Conservation (phyloP, 1,140 invertebrate genomes). For the Zaprionus vittiger region DNA sequence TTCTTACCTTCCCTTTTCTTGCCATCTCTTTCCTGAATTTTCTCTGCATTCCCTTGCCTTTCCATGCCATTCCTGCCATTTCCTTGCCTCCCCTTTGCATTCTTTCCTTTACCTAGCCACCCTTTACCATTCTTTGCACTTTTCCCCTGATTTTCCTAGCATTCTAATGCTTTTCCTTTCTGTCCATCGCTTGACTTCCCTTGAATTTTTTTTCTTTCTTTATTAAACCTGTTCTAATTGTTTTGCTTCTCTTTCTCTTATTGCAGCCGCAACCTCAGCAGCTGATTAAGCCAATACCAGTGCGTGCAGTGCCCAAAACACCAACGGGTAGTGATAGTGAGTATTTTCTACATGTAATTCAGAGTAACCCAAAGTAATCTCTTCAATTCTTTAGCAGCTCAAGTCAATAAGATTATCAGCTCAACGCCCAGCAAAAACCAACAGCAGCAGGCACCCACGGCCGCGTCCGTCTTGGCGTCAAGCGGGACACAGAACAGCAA, state of each 20-base stretch:
- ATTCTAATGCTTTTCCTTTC: no score
- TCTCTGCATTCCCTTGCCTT: no score
- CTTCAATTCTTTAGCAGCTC: constrained; percentile 38
- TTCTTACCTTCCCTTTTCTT: no score
- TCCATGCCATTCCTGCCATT: no score
- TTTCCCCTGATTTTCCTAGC: no score
- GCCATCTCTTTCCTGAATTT: no score
- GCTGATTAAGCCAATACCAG: constrained; percentile 90
- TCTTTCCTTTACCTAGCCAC: no score
- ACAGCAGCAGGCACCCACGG: constrained; percentile 55
- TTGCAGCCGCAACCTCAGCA: constrained; percentile 79
- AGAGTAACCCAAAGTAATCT: background rate
- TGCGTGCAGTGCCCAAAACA: constrained; percentile 88
- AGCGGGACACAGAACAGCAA: constrained; percentile 51
- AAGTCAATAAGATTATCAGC: constrained; percentile 82
- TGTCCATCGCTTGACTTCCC: no score
- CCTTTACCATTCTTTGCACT: no score
- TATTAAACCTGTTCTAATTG: background rate
- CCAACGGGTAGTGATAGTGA: constrained; percentile 83
- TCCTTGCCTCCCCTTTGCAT: no score
- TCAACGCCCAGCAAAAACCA: constrained; percentile 84
- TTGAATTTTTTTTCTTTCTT: background rate
- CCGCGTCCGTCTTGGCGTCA: constrained; percentile 60
- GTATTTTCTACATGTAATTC: constrained; percentile 3
- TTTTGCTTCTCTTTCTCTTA: background rate